Conservation (phyloP, 2,888 invertebrate species). For the Electrophaes corylata region DNA sequence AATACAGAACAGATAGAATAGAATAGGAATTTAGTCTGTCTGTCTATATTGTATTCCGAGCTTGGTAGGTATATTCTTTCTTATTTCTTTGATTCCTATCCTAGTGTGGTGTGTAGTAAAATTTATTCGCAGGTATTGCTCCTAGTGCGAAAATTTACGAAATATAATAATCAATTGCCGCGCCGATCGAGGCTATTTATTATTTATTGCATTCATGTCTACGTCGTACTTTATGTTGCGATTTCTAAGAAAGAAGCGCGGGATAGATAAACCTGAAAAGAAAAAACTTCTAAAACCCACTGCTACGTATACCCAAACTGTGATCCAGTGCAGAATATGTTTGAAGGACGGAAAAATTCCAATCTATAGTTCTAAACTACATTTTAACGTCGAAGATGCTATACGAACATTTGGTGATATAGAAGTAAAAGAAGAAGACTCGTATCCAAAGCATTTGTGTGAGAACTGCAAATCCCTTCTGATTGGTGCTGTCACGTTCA, state of each 20-base stretch:
- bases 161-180: no score
- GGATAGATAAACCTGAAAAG: slow-evolving; percentile 1
- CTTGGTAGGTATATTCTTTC: no score
- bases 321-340: slow-evolving; percentile 61
- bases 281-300: slow-evolving; percentile 2
- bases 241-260: slow-evolving; percentile 30
- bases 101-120: no score
- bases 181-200: no score
- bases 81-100: no score
- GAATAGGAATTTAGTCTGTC: no score
- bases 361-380: slow-evolving; percentile 48
- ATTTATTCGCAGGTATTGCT: no score
- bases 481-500: slow-evolving; percentile 54
- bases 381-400: slow-evolving; percentile 52
- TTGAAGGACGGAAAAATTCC: slow-evolving; percentile 55
- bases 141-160: no score
- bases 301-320: slow-evolving; percentile 1
- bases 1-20: no score
- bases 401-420: slow-evolving; percentile 55
- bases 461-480: slow-evolving; percentile 51
- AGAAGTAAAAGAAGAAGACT: slow-evolving; percentile 51
- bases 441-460: slow-evolving; percentile 59
- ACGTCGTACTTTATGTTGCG: slow-evolving; percentile 35
- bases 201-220: slow-evolving; percentile 32
- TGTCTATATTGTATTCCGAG: no score